These are phyloP conservation scores for Autographa gamma DNA, from an alignment of 2,888 invertebrate species.

Conservation along the genomic window DNA sequence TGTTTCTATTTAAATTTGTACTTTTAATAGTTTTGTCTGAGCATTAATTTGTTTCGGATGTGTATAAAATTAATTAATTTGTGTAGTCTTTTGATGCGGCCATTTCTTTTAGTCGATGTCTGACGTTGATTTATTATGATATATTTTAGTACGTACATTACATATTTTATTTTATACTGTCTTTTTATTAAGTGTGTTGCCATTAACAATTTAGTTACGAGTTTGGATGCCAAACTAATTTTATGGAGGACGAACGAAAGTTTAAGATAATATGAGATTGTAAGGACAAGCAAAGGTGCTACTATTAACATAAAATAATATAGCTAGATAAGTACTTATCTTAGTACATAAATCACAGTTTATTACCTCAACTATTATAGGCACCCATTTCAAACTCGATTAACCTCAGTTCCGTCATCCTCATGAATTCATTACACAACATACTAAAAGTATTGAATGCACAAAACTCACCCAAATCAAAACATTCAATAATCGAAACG, in stretches of 20 bases:
- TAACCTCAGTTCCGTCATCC: not conserved
- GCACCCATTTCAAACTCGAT: not conserved
- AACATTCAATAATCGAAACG: conserved; percentile 56
- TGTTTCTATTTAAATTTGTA: conserved; percentile 59
- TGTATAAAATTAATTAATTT: conserved; percentile 37
- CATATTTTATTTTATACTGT: conserved; percentile 17
- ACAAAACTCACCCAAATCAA: conserved; percentile 48
- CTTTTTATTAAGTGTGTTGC: not conserved
- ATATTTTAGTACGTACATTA: conserved; percentile 28
- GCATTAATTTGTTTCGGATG: conserved; percentile 55
- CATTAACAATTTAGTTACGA: not conserved
- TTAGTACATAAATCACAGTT: conserved; percentile 10
- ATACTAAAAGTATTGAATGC: conserved; percentile 38
- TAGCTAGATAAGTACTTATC: not conserved
- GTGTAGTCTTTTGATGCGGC: conserved; percentile 21
- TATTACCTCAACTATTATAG: not conserved
- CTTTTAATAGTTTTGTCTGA: conserved; percentile 48
- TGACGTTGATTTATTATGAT: conserved; percentile 40
- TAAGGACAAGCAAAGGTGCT: not conserved
- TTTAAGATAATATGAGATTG: not conserved
- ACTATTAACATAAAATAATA: not conserved
- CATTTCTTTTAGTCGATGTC: conserved; percentile 26
- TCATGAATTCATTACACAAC: not conserved
- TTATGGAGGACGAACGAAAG: not conserved
- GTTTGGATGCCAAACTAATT: not conserved